Evolutionary conservation across 2,888 invertebrate species (phyloP), one percentile per base, ranked within the genome.

Genomic region (Drosophila aldrichi): DNA sequence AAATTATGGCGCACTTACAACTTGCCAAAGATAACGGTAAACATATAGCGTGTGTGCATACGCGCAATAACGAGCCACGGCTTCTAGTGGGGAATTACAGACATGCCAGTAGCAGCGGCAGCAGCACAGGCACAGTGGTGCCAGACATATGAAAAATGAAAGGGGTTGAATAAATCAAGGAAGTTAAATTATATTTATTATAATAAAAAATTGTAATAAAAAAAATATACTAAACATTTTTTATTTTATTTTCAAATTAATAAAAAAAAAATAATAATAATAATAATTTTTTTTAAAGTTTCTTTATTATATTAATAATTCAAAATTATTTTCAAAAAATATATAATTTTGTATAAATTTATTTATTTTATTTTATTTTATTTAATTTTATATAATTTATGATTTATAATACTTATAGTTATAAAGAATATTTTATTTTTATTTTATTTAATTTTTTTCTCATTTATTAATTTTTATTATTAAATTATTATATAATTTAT

Each of bases 1-100:
- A 81, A 84, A 81, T 81, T 81, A 84, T 78, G 71, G 82, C 67
- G 75, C 67, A 82, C 81, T 84, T 74, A 84, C 71, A 84, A 74
- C 70, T 84, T 81, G 69, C 85, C 74, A 71, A 58, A 81, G 82
- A 78, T 84, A 81, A 81, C 79, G 70, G 79, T 81, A 81, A 81
- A 72, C 75, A 78, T 68, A 74, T 58, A 71, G 54, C 34, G 51
- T 43, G 58, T 67, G 76, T 70, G 63, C 57, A 79, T 81, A 81
- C 78, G 74, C 61, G 64, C 63, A 73, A 77, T 81, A 77, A 81
- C 79, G 62, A 77, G 74, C 48, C 43, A 77, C n/a, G 67, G 51
- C 55, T 63, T 71, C 72, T 61, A 49, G 56, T 57, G 73, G 81
- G 73, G 77, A 60, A 66, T 77, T 55, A 66, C 57, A 51, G 59